These are phyloP conservation scores for Monochamus saltuarius DNA, from an alignment of 1,140 invertebrate species.

Conservation along the genomic window DNA sequence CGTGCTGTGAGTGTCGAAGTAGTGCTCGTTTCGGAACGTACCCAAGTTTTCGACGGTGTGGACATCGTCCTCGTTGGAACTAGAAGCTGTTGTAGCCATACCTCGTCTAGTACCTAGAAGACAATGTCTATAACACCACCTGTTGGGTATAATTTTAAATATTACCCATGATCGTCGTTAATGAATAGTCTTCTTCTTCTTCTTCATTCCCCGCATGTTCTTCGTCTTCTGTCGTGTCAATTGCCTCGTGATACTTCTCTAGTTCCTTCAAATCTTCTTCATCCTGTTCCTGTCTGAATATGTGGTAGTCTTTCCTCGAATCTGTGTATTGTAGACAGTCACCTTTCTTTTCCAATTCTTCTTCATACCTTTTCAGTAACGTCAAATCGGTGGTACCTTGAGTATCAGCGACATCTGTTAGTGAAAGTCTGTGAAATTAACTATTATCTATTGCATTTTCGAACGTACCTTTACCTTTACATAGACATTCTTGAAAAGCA, in stretches of 20 bases:
- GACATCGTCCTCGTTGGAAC: neutral
- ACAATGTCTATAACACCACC: too few relatives aligned
- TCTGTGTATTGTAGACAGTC: conserved; percentile 8
- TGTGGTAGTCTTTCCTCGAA: conserved; percentile 26
- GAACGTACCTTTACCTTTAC: conserved; percentile 10
- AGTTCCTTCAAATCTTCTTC: neutral
- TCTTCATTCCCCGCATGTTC: neutral
- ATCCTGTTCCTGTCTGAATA: conserved; percentile 13
- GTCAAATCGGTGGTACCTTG: neutral
- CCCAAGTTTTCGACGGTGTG: conserved; percentile 9
- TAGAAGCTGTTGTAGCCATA: too few relatives aligned
- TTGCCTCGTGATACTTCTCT: neutral
- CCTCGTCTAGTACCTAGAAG: too few relatives aligned
- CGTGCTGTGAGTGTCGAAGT: conserved; percentile 33
- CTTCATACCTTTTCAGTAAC: neutral
- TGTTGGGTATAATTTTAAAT: too few relatives aligned
- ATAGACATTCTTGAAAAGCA: conserved; percentile 2
- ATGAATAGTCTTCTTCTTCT: neutral
- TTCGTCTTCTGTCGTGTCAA: neutral
- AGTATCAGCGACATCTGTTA: neutral
- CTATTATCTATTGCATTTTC: neutral
- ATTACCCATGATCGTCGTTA: neutral
- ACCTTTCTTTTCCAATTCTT: neutral
- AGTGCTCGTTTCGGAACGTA: conserved; percentile 27
- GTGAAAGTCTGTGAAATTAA: neutral